Conservation (phyloP, 2,113 vertebrate genomes). For the Anguilla rostrata region DNA sequence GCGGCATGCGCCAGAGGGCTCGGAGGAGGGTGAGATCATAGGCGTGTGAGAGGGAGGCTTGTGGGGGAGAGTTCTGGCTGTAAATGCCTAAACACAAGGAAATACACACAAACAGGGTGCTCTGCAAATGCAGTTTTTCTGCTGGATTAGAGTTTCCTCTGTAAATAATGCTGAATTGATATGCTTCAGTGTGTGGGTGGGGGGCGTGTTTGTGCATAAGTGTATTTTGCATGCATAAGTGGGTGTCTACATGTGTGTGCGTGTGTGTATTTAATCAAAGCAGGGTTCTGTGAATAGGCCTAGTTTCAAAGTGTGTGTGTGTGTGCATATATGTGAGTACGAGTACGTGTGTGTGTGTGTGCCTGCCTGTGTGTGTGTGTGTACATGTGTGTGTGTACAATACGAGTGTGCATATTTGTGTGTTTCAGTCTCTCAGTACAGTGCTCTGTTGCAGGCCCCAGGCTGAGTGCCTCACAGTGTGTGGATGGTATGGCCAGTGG, state of each 20-base stretch:
- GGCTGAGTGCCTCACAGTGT: conserved; percentile 83
- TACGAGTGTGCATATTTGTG: background rate
- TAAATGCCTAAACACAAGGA: background rate
- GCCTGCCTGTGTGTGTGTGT: background rate
- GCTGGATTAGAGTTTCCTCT: background rate
- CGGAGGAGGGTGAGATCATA: conserved; percentile 59
- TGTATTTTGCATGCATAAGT: background rate
- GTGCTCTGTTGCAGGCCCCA: conserved; percentile 61
- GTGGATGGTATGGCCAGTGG: conserved; percentile 88
- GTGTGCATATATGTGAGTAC: background rate
- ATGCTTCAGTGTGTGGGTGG: background rate
- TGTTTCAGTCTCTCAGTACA: background rate
- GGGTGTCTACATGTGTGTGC: background rate
- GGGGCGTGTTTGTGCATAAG: background rate
- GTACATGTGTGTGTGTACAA: background rate
- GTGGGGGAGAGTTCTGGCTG: background rate
- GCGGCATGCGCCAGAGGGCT: background rate
- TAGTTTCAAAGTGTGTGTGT: background rate
- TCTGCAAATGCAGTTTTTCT: background rate
- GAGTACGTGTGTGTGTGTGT: background rate
- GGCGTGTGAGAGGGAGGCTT: background rate
- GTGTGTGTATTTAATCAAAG: background rate
- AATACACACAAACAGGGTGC: background rate
- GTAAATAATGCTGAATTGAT: background rate
- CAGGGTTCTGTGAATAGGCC: too few relatives aligned